Evolutionary conservation across 2,797 vertebrate genomes (phyloP), one percentile per base, ranked within the genome.

Genomic region (Podargus strigoides): DNA sequence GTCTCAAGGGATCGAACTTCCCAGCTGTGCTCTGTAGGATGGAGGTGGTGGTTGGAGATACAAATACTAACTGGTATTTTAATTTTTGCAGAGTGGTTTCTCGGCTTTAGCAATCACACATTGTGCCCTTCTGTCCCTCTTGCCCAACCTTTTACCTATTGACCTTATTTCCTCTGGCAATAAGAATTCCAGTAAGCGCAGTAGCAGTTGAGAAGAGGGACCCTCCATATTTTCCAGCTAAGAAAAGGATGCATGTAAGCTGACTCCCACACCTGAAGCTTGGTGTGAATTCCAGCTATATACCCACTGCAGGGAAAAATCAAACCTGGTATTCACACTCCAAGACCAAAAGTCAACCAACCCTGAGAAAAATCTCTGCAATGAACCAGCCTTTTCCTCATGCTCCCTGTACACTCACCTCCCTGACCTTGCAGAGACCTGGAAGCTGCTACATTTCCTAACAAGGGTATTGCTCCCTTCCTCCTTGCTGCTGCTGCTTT

Each of bases 201-300:
- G 53, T 28, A n/a, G 67, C 39, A 32, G 44, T 37, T 26, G 58
- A 27, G 21, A 34, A 44, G 17, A 34, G 15, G 22, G 19, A n/a
- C 14, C 21, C 19, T 15, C 2, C 7, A 0, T 2, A 0, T 55
- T 49, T 47, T 14, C 37, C 18, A 73, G 70, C 12, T 26, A 8
- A 21, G 59, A 47, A 34, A 46, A 46, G 3, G 30, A 5, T 23
- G 26, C 50, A 2, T 7, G 20, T 11, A 7, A n/a, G 23, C 22
- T 78, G 15, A 2, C 9, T 44, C 8, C 39, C 26, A 9, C 23
- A 21, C 39, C 50, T 8, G 3, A 15, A 80, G 17, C 49, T 63
- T 56, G 26, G 41, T 37, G 4, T 6, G 2, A 58, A 56, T 76
- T 28, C 59, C 46, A 21, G 17, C 83, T 52, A 0, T 1, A 5